Percentiles rank a stretch among this genome's conserved stretches.
Conservation (phyloP, 2,888 invertebrate genomes). For the Agrotis exclamationis region DNA sequence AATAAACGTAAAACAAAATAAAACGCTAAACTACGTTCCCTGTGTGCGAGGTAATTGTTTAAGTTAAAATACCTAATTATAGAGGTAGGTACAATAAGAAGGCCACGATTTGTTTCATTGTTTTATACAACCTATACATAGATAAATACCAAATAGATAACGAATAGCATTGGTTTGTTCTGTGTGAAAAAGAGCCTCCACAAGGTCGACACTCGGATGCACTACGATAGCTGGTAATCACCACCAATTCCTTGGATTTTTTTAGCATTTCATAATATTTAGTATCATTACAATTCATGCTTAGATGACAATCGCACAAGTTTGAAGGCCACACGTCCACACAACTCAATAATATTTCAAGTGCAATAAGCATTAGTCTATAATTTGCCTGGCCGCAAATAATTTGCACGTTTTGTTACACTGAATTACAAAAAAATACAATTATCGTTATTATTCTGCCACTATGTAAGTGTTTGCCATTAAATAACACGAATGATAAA, state of each 20-base stretch:
- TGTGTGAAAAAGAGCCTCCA: constrained; percentile 73
- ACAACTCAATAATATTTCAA: constrained; percentile 49
- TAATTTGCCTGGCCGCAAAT: constrained; percentile 56
- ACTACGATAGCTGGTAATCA: constrained; percentile 44
- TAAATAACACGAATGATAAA: constrained; percentile 58
- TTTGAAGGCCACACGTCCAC: constrained; percentile 46
- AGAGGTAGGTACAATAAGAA: constrained; percentile 75
- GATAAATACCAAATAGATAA: constrained; percentile 71
- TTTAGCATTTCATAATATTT: constrained; percentile 29
- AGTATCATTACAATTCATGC: constrained; percentile 7
- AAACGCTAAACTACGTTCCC: constrained; percentile 57
- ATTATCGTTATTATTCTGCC: constrained; percentile 36
- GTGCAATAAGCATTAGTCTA: constrained; percentile 46
- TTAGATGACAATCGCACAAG: constrained; percentile 40
- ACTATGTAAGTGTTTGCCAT: constrained; percentile 39
- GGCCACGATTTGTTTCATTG: constrained; percentile 85
- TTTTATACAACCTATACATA: constrained; percentile 75
- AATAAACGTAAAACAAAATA: constrained; percentile 51
- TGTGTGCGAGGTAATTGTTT: constrained; percentile 78
- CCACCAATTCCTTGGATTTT: constrained; percentile 37
- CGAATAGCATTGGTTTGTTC: constrained; percentile 70
- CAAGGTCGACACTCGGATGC: constrained; percentile 66
- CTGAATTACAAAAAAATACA: constrained; percentile 39
- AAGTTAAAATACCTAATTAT: constrained; percentile 77
- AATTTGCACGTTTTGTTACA: constrained; percentile 45